Conservation (phyloP, 2,888 invertebrate genomes). For the Oligia strigilis region DNA sequence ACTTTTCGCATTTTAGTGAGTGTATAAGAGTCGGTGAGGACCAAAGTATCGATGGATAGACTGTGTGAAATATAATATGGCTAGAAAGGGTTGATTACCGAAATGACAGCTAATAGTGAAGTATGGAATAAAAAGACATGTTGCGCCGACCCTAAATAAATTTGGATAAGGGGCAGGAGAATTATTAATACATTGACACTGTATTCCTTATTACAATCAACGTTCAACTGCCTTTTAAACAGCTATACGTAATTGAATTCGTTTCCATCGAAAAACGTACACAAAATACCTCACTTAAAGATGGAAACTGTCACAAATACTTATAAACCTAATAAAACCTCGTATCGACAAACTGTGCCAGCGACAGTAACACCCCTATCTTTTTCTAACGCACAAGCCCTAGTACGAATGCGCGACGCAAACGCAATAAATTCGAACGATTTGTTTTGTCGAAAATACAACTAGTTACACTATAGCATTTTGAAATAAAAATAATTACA, state of each 20-base stretch:
- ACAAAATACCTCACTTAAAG: not conserved
- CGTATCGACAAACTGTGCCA: not conserved
- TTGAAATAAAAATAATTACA: too few relatives aligned
- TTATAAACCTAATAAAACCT: not conserved
- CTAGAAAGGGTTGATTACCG: not conserved
- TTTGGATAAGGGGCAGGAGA: not conserved
- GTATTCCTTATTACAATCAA: not conserved
- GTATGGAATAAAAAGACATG: not conserved
- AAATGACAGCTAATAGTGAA: too few relatives aligned
- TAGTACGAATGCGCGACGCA: not conserved
- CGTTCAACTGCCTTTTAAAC: not conserved
- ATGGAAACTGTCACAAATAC: not conserved
- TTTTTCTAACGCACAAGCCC: slow-evolving; percentile 10
- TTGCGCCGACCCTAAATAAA: not conserved
- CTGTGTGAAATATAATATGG: not conserved
- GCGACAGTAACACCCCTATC: slow-evolving; percentile 4
- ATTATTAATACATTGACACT: not conserved
- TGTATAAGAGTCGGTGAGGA: too few relatives aligned
- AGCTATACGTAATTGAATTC: not conserved
- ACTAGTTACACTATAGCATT: too few relatives aligned
- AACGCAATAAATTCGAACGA: not conserved
- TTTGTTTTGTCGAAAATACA: not conserved
- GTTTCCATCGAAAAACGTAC: not conserved
- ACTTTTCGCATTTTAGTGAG: too few relatives aligned
- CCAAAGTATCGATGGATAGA: not conserved